Evolutionary conservation across 2,797 vertebrate species (phyloP), one percentile per base, ranked within the genome.

Genomic region (Hozukius guyotensis): DNA sequence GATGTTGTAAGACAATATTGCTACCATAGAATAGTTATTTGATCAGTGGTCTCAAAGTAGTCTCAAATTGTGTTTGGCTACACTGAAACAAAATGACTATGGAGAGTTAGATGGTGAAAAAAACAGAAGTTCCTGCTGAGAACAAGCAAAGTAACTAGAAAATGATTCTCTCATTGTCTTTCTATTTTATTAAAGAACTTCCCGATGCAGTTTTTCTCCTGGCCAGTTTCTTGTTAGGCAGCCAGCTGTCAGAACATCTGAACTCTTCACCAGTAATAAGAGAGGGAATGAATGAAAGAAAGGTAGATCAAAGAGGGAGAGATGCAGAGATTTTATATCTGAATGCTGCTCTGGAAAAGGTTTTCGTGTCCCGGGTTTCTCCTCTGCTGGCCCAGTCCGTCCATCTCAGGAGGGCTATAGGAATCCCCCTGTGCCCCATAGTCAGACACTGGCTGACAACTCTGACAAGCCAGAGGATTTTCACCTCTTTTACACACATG

Each of bases 391-490:
- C 55, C 31, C n/a, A 42, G 64, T 63, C 60, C 0, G 6, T 60
- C 31, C 49, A 60, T 73, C 83, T 87, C 77, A 27, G 70, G 78
- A 85, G 46, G 76, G 53, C 75, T 76, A 67, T 66, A 81, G 69
- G 72, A 83, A 55, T 59, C 67, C 79, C 76, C 67, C 53, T 61
- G 62, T 82, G 78, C 86, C 81, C 77, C 65, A 83, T 75, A 84
- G 72, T 87, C 84, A 80, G 57, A 87, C 77, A 80, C 78, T 49
- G 70, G 29, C 80, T 90, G 86, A 91, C 85, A 87, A 77, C 56
- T 88, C 74, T 89, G 81, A 91, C 88, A 92, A 88, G 86, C 87
- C 34, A 70, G 62, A 66, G 82, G 88, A 85, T 91, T 94, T 93
- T 93, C 85, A 90, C 82, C 87, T 85, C 67, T 74, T 91, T 82